phyloP scores from a whole-genome alignment of 2,888 invertebrate genomes.

The Nephrotoma flavescens region DNA sequence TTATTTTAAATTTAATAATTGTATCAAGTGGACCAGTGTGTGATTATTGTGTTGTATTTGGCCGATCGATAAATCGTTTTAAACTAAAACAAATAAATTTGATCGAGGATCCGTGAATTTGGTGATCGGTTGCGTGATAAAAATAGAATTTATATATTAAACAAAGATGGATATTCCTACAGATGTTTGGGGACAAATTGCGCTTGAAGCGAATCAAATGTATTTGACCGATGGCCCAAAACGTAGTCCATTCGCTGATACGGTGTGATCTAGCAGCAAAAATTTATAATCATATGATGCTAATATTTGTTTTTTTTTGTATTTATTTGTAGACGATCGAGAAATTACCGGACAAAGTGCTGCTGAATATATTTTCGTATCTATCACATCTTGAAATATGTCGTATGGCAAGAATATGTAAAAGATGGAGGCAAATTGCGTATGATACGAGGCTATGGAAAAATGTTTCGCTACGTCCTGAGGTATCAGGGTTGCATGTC shows the following conservation, averaged over 20 bases:
- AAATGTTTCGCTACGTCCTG: conserved; percentile 89
- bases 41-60: background rate
- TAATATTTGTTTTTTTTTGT: background rate
- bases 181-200: conserved; percentile 81
- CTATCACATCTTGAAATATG: conserved; percentile 87
- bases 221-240: conserved; percentile 68
- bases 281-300: background rate
- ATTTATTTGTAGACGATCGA: conserved; percentile 65
- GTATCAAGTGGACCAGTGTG: background rate
- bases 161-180: conserved; percentile 49
- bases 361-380: conserved; percentile 88
- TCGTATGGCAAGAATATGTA: conserved; percentile 85
- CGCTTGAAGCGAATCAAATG: conserved; percentile 73
- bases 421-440: conserved; percentile 89
- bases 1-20: background rate
- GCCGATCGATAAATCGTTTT: background rate
- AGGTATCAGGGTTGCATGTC: conserved; percentile 66
- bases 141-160: background rate
- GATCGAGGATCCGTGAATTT: background rate
- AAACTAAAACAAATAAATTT: background rate
- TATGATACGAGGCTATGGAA: conserved; percentile 94
- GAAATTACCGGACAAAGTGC: conserved; percentile 92
- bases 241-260: conserved; percentile 69
- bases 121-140: background rate
- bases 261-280: conserved; percentile 39